Evolutionary conservation across 35 echinoderm and acorn worm species (phyloP).

Genomic region (Strongylocentrotus purpuratus): DNA sequence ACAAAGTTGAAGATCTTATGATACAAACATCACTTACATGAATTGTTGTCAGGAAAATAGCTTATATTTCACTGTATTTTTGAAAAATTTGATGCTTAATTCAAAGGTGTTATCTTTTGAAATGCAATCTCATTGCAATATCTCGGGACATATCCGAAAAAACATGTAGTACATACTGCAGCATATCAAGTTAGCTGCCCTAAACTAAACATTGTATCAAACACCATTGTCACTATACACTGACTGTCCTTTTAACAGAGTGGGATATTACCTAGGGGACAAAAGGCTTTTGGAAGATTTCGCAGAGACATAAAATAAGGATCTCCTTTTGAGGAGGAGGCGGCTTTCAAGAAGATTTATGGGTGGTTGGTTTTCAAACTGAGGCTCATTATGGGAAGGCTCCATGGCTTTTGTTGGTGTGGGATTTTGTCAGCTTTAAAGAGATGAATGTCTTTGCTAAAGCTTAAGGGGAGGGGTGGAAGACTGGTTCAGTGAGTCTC

Average conservation of each 20-base stretch:
- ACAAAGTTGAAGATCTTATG: too few relatives aligned
- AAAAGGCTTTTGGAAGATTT: background rate
- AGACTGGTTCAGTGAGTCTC: background rate
- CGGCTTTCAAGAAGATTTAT: background rate
- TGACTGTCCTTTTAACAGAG: background rate
- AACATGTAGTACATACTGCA: too few relatives aligned
- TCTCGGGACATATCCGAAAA: too few relatives aligned
- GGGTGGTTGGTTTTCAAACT: background rate
- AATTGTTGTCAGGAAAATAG: too few relatives aligned
- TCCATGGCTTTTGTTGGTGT: background rate
- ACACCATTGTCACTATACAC: background rate
- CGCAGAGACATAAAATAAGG: background rate
- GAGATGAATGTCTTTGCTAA: background rate
- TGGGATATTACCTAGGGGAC: background rate
- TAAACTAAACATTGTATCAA: background rate
- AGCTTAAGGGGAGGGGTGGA: background rate
- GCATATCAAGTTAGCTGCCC: background rate
- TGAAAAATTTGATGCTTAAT: too few relatives aligned
- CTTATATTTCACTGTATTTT: too few relatives aligned
- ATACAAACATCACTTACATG: too few relatives aligned
- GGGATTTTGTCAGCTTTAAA: background rate
- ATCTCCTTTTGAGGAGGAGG: background rate
- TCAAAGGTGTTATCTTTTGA: too few relatives aligned
- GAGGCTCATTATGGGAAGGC: background rate
- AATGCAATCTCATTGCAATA: too few relatives aligned